Evolutionary conservation across 2,113 vertebrate species (phyloP), one percentile per base, ranked within the genome.

Genomic region (Trichomycterus rosablanca): DNA sequence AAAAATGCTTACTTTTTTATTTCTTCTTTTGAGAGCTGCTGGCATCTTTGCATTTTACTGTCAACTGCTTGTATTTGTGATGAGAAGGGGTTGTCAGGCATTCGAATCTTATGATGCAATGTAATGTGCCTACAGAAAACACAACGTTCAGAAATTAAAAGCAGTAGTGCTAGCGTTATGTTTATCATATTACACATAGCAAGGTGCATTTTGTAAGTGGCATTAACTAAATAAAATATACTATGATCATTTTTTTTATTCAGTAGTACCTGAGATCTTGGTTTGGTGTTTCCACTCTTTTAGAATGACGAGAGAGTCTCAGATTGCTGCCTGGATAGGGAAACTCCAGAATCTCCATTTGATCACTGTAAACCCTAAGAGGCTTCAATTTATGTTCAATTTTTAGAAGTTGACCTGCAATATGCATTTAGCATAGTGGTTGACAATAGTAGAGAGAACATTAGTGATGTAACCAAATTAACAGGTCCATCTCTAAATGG

Each of bases 321-420:
- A 87, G 70, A 16, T 50, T 73, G 70, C 88, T 82, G 2, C 86
- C 86, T 0, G 89, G 92, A 39, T 76, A 80, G 0, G 91, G 90
- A 44, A 76, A 93, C n/a, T 93, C 92, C 1, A 78, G 66, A 1
- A 81, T 68, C 70, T 97, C 93, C 1, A 89, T 85, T 52, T 89
- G 87, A 40, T 91, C 88, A 2, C 92, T 78, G 2, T 94, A 94
- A 28, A 97, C 86, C 2, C 93, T 81, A 20, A 97, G 76, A 0
- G 88, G 88, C 28, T 20, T 88, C 55, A 90, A 61, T 1, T 15
- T 11, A 1, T 15, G 19, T 1, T 5, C 66, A 49, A 81, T 75
- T 9, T 28, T 83, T 78, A 93, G 46, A 49, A 96, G 78, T 74
- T 91, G 86, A 46, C 83, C 94, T 97, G 74, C n/a, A n/a, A n/a